Conservation (phyloP, 2,113 vertebrate species). For the Glaucomys volans region DNA sequence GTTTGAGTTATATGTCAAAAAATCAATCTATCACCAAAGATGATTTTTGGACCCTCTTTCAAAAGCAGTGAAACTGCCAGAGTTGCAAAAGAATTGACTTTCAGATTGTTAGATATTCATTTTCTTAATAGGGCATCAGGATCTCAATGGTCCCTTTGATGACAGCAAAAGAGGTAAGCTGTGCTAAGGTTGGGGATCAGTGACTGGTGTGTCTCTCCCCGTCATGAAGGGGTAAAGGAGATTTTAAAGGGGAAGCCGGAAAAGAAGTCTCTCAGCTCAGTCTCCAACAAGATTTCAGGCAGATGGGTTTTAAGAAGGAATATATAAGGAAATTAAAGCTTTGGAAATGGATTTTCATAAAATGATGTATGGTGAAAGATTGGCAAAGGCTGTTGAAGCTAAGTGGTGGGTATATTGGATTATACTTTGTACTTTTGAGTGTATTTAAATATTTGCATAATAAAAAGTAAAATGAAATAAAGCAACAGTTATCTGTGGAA, state of each 20-base stretch:
- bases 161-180: background rate
- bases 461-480: background rate
- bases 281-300: background rate
- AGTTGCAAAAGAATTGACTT: background rate
- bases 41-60: background rate
- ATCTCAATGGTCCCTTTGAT: background rate
- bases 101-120: background rate
- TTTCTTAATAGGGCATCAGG: background rate
- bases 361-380: background rate
- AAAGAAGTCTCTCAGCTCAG: background rate
- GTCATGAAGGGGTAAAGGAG: background rate
- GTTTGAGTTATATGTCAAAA: background rate
- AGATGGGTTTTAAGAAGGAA: background rate
- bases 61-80: background rate
- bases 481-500: background rate
- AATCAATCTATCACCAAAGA: background rate
- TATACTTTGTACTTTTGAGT: background rate
- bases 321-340: background rate
- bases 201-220: background rate
- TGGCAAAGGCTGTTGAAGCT: background rate
- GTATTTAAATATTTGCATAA: slow-evolving; percentile 48
- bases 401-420: background rate
- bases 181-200: background rate
- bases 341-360: background rate
- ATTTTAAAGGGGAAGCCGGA: background rate